phyloP scores from a whole-genome alignment of 2,113 vertebrate genomes.

The Gallinago undulata region DNA sequence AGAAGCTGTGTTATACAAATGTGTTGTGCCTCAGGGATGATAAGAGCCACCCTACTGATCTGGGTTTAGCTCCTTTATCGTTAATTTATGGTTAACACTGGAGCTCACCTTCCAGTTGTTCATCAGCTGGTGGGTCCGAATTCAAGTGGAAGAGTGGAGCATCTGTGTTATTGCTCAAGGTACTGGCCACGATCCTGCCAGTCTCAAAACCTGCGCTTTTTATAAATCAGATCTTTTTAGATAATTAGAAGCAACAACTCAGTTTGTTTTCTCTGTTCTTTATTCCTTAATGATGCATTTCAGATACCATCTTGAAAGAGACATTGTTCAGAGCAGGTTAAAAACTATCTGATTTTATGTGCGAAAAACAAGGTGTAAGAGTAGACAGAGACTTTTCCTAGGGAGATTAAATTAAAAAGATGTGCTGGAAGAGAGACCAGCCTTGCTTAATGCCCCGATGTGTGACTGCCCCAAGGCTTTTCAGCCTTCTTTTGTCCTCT shows the following conservation, averaged over 20 bases:
- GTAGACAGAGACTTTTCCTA: background rate
- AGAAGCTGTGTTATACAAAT: background rate
- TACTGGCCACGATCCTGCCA: background rate
- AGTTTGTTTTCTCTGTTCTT: background rate
- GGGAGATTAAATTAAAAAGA: background rate
- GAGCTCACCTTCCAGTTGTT: background rate
- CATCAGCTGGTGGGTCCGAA: background rate
- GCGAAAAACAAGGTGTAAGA: background rate
- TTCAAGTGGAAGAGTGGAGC: background rate
- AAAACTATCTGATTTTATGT: background rate
- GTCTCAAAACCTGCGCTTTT: background rate
- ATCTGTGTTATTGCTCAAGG: background rate
- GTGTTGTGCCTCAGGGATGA: background rate
- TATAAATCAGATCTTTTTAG: background rate
- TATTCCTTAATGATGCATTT: background rate
- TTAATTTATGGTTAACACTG: background rate
- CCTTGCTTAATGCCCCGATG: background rate
- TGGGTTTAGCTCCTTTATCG: background rate
- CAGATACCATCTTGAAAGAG: background rate
- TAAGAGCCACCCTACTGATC: background rate
- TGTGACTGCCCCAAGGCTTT: background rate
- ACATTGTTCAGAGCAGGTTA: fast-evolving
- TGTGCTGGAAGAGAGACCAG: background rate
- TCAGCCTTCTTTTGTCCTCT: background rate
- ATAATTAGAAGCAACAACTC: background rate